Evolutionary conservation across 2,797 vertebrate genomes (phyloP).

Genomic region (Chaunax sp.): DNA sequence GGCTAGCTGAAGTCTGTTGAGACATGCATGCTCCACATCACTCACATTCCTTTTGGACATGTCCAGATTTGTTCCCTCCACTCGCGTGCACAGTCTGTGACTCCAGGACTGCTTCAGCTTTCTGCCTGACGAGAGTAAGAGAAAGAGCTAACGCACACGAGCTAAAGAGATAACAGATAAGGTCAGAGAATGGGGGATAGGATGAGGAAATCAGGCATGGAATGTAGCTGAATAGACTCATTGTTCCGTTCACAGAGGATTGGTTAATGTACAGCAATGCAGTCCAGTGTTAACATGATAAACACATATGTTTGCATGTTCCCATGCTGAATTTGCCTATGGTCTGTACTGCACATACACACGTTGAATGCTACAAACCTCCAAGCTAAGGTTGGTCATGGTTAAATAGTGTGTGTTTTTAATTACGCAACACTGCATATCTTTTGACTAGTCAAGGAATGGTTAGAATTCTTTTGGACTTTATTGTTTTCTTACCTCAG

Average conservation of each 20-base stretch:
- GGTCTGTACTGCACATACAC: background rate
- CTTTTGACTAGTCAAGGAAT: too few species aligned
- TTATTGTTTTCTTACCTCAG: too few species aligned
- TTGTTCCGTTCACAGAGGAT: background rate
- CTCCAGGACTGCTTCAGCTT: background rate
- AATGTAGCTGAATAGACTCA: constrained; percentile 6
- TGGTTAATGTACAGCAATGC: background rate
- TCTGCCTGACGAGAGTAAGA: background rate
- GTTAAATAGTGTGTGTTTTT: background rate
- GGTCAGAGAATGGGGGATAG: background rate
- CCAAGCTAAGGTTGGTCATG: background rate
- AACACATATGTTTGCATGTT: background rate
- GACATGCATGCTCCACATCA: constrained; percentile 41
- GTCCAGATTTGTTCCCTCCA: constrained; percentile 60
- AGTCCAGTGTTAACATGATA: background rate
- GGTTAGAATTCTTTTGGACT: too few species aligned
- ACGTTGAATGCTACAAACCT: background rate
- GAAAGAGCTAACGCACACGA: background rate
- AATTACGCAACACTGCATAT: too few species aligned
- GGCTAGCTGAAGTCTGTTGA: constrained; percentile 42
- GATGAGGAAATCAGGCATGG: constrained; percentile 1
- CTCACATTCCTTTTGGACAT: constrained; percentile 64
- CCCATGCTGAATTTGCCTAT: background rate
- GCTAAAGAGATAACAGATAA: background rate
- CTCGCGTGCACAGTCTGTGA: background rate